Base-by-base conservation (phyloP, 2,113 vertebrate species). In the Irena cyanogastra region DNA sequence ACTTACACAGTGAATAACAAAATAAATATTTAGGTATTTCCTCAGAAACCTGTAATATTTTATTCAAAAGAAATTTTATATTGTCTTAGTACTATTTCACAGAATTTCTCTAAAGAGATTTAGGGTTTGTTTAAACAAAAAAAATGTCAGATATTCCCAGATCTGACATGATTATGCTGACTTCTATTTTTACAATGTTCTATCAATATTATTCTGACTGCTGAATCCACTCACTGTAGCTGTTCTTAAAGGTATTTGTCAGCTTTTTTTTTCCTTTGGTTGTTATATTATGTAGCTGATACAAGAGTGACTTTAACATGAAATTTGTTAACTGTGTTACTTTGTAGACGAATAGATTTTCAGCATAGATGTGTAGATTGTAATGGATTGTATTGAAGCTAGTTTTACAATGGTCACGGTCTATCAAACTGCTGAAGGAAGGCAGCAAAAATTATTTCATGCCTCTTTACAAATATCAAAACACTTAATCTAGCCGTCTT, bases 21-120 rank as follows among this genome's bases (percentile, higher is more conserved):
- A 13, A 31, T 70, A 92, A 90, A 91, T 90, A 97, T 91, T 82
- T 77, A 87, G 42, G 23, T 61, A 61, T 94, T 92, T 95, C 42
- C 13, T 82, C 16, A 82, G 78, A 82, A 85, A 85, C 18, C 60
- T 85, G 13, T 41, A 71, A 71, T 70, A 69, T 69, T 94, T 86
- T 69, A 70, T 87, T 86, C 13, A 77, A 91, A 92, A 65, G 3
- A 88, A 91, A 39, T 86, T 65, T 61, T 85, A n/a, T 52, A 26
- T 84, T 82, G 18, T 33, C 54, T 45, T 10, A 8, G 33, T 68
- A 93, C n/a, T 12, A 41, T 82, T 90, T 86, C 41, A 89, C 11
- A 83, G n/a, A 71, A 77, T 65, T 68, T 61, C 16, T 87, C 64
- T 83, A 16, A 50, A 57, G 52, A 78, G 41, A 79, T 83, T 88